These are phyloP conservation scores for Crocodylus rhombifer DNA, from an alignment of 2,797 vertebrate species.

Conservation along the genomic window DNA sequence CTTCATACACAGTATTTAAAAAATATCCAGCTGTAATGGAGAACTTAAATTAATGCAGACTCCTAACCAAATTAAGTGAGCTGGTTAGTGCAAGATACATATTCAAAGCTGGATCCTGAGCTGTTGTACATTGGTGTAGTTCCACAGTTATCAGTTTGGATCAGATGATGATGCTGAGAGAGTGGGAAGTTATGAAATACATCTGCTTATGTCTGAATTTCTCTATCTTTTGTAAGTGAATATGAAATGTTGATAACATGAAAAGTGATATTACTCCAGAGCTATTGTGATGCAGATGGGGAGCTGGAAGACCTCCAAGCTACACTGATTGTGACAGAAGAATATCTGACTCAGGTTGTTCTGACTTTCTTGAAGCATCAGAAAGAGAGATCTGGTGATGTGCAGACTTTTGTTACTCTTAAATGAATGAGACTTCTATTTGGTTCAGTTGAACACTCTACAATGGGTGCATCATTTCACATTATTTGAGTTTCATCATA, in stretches of 20 bases:
- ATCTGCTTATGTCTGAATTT: background rate
- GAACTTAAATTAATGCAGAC: background rate
- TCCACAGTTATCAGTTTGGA: background rate
- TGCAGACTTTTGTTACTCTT: background rate
- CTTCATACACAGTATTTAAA: background rate
- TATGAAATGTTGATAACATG: background rate
- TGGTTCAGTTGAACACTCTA: background rate
- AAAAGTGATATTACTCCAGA: background rate
- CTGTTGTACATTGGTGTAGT: background rate
- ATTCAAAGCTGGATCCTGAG: background rate
- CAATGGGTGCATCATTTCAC: background rate
- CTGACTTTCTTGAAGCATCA: background rate
- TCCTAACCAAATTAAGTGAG: background rate
- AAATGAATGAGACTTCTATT: background rate
- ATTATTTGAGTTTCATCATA: background rate
- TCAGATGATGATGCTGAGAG: rapidly evolving
- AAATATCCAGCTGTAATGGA: background rate
- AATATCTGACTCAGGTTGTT: background rate
- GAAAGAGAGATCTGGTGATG: background rate
- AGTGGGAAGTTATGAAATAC: background rate
- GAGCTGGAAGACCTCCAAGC: background rate
- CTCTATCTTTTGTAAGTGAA: background rate
- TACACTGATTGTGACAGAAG: background rate
- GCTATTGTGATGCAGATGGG: background rate
- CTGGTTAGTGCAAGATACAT: background rate